Evolutionary conservation across 2,888 invertebrate genomes (phyloP).

Genomic region (Parnassius glacialis): DNA sequence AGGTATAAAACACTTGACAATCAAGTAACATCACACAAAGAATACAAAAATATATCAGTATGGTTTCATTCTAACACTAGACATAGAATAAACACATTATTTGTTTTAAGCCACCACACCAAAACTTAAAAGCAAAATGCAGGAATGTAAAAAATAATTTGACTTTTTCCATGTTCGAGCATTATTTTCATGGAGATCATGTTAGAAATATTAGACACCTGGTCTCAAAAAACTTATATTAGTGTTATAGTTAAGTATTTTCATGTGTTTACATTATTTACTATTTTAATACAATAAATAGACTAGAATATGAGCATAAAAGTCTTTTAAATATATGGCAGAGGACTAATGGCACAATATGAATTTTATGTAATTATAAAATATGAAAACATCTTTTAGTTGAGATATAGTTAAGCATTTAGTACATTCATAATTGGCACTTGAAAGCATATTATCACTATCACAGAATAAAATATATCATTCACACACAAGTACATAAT

Average conservation of each 20-base stretch:
- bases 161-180: constrained; percentile 35
- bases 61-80: constrained; percentile 16
- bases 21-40: constrained; percentile 32
- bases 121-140: constrained; percentile 33
- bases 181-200: constrained; percentile 21
- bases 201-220: constrained; percentile 19
- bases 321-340: constrained; percentile 69
- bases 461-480: constrained; percentile 26
- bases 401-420: constrained; percentile 5
- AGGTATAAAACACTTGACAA: constrained; percentile 20
- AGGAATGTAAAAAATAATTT: constrained; percentile 60
- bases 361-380: constrained; percentile 28
- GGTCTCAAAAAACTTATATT: constrained; percentile 8
- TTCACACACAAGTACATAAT: constrained; percentile 12
- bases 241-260: constrained; percentile 20
- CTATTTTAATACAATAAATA: constrained; percentile 52
- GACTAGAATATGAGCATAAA: constrained; percentile 79
- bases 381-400: constrained; percentile 21
- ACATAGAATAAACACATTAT: constrained; percentile 10
- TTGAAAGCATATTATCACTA: constrained; percentile 14
- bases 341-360: constrained; percentile 61
- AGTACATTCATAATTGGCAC: constrained; percentile 27
- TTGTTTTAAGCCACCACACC: constrained; percentile 29
- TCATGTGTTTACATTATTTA: constrained; percentile 20
- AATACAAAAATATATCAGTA: constrained; percentile 34